A percentile compares a stretch with the other conserved stretches of the same genome.
Evolutionary conservation across 2,888 invertebrate species (phyloP).

Genomic region (Hoplodrina ambigua): DNA sequence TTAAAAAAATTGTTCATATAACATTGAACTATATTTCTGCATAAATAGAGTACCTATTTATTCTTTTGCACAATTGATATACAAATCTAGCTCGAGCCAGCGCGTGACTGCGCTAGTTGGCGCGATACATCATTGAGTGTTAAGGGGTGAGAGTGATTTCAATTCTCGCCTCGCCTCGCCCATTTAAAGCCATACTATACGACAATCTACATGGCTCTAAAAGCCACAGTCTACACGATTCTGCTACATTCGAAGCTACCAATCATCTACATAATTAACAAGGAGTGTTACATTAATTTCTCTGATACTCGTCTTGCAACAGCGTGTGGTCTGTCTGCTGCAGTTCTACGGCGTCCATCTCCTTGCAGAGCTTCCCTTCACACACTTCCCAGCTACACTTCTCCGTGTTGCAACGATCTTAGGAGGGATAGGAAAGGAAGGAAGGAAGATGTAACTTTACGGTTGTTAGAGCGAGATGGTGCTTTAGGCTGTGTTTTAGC

Average conservation of each 20-base stretch:
- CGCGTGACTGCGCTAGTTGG: too few relatives aligned
- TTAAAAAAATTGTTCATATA: too few relatives aligned
- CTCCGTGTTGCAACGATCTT: conserved; percentile 87
- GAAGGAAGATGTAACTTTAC: conserved; percentile 19
- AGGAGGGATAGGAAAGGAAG: conserved; percentile 37
- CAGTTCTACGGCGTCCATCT: conserved; percentile 83
- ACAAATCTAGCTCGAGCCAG: too few relatives aligned
- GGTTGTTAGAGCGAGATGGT: conserved; percentile 15
- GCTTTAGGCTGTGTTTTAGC: neutral
- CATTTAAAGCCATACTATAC: neutral
- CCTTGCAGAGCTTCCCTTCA: conserved; percentile 87
- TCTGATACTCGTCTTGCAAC: conserved; percentile 66
- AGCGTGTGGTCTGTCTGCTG: conserved; percentile 78
- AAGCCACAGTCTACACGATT: neutral
- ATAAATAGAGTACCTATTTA: too few relatives aligned
- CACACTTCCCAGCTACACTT: conserved; percentile 87
- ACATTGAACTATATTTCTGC: too few relatives aligned
- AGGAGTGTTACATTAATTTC: conserved; percentile 41
- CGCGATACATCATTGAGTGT: too few relatives aligned
- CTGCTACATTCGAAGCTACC: conserved; percentile 1
- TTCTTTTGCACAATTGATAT: too few relatives aligned
- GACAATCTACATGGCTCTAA: neutral
- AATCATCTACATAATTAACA: conserved; percentile 3
- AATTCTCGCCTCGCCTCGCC: too few relatives aligned
- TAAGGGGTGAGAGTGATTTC: too few relatives aligned